Percentiles rank a stretch among this genome's conserved stretches.
Conservation (phyloP, 2,113 vertebrate genomes). For the Cyprinodon tularosa region DNA sequence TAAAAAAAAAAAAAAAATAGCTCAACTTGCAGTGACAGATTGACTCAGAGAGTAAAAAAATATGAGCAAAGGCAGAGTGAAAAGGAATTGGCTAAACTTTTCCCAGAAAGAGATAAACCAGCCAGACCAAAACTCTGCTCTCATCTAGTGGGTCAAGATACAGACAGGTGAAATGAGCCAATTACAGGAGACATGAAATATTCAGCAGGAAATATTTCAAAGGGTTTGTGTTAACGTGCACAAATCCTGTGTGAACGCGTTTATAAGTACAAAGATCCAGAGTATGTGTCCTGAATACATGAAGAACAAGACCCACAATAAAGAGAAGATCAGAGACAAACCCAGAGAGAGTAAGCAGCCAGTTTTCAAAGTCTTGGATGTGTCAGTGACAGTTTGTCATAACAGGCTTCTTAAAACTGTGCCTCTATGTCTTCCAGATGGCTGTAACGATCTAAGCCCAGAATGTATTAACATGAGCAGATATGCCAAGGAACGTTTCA, state of each 20-base stretch:
- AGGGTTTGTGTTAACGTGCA: constrained; percentile 24
- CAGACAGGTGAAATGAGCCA: constrained; percentile 51
- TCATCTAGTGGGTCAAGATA: constrained; percentile 55
- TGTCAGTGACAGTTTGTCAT: constrained; percentile 64
- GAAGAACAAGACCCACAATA: background rate
- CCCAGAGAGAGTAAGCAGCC: constrained; percentile 3
- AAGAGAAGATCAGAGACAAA: constrained; percentile 10
- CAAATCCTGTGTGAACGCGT: constrained; percentile 17
- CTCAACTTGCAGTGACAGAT: constrained; percentile 33
- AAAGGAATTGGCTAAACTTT: constrained; percentile 43
- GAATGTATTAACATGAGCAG: constrained; percentile 44
- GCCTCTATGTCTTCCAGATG: constrained; percentile 46
- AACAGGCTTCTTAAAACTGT: constrained; percentile 48
- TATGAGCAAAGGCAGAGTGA: constrained; percentile 12
- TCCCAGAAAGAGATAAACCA: constrained; percentile 38
- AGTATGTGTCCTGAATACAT: constrained; percentile 10
- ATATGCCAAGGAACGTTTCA: constrained; percentile 49
- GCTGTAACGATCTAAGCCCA: constrained; percentile 39
- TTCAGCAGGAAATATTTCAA: constrained; percentile 41
- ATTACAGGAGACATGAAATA: constrained; percentile 53
- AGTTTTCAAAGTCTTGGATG: constrained; percentile 44
- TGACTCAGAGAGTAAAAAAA: constrained; percentile 8
- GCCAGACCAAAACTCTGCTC: constrained; percentile 35
- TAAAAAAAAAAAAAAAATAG: background rate
- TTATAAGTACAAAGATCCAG: constrained; percentile 15